phyloP scores from a whole-genome alignment of 2,797 vertebrate species.

The Sebastes taczanowskii region DNA sequence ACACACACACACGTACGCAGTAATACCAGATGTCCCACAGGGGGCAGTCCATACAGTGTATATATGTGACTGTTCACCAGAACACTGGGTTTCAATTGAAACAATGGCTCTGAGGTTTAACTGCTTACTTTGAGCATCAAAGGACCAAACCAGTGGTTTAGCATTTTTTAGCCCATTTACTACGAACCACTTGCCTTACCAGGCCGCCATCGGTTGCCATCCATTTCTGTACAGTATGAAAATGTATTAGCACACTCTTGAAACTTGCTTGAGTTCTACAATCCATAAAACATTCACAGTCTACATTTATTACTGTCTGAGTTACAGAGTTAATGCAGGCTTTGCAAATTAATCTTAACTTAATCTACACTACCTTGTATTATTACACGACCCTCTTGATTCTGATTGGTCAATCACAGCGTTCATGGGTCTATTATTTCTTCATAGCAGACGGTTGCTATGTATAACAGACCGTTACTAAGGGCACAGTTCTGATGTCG shows the following conservation, averaged over 20 bases:
- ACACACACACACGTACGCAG: constrained; percentile 3
- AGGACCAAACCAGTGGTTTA: neutral
- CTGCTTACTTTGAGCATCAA: neutral
- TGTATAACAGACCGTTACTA: no score
- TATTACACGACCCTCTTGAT: no score
- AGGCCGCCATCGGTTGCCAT: neutral
- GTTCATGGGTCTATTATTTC: no score
- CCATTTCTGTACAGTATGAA: neutral
- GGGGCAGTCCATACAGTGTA: constrained; percentile 14
- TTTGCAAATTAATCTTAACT: neutral
- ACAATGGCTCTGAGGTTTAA: neutral
- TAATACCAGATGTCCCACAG: constrained; percentile 51
- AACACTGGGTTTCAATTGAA: neutral
- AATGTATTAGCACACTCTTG: no score
- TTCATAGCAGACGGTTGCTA: no score
- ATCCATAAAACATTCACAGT: neutral
- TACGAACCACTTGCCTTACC: neutral
- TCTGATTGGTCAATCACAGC: no score
- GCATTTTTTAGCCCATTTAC: neutral
- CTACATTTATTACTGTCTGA: neutral
- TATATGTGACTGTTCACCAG: neutral
- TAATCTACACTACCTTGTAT: neutral
- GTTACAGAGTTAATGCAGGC: neutral
- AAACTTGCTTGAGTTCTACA: neutral
- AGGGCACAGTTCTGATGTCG: no score